Percentiles rank a stretch among this genome's conserved stretches.
Conservation (phyloP, 2,888 invertebrate genomes). For the Oasisia sp. region DNA sequence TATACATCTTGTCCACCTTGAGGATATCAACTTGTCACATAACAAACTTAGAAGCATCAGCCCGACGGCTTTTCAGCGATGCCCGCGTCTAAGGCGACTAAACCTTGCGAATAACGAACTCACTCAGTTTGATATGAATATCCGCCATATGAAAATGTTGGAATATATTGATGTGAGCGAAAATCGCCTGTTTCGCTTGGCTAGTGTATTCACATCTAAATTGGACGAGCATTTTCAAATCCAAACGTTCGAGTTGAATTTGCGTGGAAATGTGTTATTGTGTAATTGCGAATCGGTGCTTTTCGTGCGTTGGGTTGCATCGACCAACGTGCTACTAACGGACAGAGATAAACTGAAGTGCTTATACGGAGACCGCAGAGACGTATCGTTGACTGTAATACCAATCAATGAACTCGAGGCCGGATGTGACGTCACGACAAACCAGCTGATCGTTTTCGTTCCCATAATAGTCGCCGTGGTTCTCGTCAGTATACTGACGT, state of each 20-base stretch:
- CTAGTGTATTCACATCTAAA: background rate
- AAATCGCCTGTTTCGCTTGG: background rate
- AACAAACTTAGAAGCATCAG: background rate
- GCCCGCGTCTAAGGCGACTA: background rate
- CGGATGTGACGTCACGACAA: background rate
- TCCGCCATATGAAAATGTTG: background rate
- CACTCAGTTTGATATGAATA: background rate
- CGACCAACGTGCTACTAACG: background rate
- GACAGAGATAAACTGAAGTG: background rate
- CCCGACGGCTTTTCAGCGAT: background rate
- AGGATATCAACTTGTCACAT: background rate
- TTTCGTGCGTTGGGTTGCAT: background rate
- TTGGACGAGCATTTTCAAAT: background rate
- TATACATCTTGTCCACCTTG: background rate
- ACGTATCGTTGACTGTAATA: background rate
- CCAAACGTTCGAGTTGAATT: background rate
- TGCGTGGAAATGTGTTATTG: background rate
- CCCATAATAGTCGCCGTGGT: too few species aligned
- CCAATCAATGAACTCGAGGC: background rate
- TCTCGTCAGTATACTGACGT: too few species aligned
- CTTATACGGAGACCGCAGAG: background rate
- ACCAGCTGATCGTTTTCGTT: too few species aligned
- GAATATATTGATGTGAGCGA: background rate
- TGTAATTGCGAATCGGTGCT: background rate
- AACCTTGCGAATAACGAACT: background rate